Evolutionary conservation across 2,888 invertebrate genomes (phyloP).

Genomic region (Steromphala cineraria): DNA sequence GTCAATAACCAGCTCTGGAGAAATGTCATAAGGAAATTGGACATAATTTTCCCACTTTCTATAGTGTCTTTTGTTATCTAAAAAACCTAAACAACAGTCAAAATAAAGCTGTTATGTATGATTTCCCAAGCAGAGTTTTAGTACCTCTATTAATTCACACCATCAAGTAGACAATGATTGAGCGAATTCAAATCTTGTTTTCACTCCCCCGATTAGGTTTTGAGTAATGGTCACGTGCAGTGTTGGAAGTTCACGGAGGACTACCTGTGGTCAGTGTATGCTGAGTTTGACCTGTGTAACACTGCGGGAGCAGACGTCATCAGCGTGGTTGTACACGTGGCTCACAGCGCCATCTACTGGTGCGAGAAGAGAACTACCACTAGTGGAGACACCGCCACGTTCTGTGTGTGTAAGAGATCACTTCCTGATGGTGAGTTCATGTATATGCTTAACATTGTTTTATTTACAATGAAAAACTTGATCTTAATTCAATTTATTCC

Average conservation of each 20-base stretch:
- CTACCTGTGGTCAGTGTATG: constrained; percentile 44
- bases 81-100: no score
- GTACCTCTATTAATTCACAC: no score
- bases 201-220: constrained; percentile 34
- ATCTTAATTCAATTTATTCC: no score
- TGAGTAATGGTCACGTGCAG: constrained; percentile 45
- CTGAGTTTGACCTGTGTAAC: constrained; percentile 42
- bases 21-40: no score
- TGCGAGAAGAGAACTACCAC: constrained; percentile 45
- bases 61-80: no score
- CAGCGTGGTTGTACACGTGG: constrained; percentile 47
- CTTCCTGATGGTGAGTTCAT: constrained; percentile 42
- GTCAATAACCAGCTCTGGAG: no score
- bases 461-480: no score
- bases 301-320: constrained; percentile 35
- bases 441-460: background rate
- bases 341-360: constrained; percentile 55
- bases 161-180: no score
- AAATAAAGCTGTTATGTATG: no score
- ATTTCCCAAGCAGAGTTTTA: no score
- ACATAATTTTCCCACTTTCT: no score
- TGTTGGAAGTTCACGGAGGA: constrained; percentile 51
- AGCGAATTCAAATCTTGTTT: no score
- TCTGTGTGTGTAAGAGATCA: constrained; percentile 40
- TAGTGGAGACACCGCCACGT: constrained; percentile 24